Conservation (phyloP, 2,113 vertebrate genomes). For the Aspidoscelis tigris region DNA sequence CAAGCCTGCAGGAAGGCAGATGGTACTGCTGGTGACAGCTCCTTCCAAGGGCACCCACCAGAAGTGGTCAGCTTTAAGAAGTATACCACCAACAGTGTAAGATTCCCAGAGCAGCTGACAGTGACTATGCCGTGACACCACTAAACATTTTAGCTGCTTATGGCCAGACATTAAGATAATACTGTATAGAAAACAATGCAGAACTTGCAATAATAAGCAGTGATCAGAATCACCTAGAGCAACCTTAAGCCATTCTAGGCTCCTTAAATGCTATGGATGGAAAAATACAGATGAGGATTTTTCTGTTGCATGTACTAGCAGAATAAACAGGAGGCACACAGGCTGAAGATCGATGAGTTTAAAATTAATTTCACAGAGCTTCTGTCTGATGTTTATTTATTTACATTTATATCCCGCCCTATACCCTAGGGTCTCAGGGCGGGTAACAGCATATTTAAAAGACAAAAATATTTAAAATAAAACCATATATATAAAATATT, state of each 20-base stretch:
- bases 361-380: neutral
- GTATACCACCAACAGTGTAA: slow-evolving; percentile 1
- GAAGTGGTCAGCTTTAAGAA: neutral
- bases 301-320: neutral
- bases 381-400: neutral
- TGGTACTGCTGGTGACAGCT: slow-evolving; percentile 16
- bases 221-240: neutral
- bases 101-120: slow-evolving; percentile 8
- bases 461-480: too few relatives aligned
- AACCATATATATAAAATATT: too few relatives aligned
- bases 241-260: neutral
- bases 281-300: neutral
- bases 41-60: slow-evolving; percentile 6
- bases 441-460: too few relatives aligned
- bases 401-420: too few relatives aligned
- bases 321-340: too few relatives aligned
- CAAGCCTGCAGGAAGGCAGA: slow-evolving; percentile 18
- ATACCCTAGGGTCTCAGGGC: too few relatives aligned
- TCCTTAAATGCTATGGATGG: neutral
- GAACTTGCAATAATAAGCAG: neutral
- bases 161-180: too few relatives aligned
- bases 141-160: too few relatives aligned
- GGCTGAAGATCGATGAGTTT: too few relatives aligned
- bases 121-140: neutral
- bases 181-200: neutral